phyloP scores from a whole-genome alignment of 2,113 vertebrate genomes.

The Gorsachius goisagi region DNA sequence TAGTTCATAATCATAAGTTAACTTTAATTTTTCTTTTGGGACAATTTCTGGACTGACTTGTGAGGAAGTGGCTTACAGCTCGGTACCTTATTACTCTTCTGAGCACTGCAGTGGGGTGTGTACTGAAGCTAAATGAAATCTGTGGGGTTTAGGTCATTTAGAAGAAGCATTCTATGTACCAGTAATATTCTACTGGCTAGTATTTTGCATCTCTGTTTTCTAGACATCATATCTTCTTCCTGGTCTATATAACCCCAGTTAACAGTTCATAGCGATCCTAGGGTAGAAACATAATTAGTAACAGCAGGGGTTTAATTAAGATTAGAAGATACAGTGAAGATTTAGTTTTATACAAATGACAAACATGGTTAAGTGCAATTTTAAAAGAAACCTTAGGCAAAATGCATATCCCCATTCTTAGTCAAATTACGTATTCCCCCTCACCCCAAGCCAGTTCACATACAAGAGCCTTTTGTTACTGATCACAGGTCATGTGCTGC shows the following conservation, averaged over 20 bases:
- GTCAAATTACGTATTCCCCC: no score
- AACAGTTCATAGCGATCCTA: background rate
- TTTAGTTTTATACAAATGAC: background rate
- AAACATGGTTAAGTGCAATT: background rate
- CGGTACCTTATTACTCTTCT: background rate
- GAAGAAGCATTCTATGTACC: accelerated
- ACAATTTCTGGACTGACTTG: background rate
- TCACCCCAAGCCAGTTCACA: accelerated
- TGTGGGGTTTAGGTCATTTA: background rate
- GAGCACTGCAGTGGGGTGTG: accelerated
- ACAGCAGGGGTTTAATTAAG: background rate
- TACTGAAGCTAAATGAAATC: background rate
- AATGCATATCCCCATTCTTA: background rate
- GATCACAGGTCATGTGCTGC: accelerated
- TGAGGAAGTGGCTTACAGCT: background rate
- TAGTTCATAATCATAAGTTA: background rate
- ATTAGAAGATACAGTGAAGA: background rate
- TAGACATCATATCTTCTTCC: background rate
- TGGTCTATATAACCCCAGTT: background rate
- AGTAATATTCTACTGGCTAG: background rate
- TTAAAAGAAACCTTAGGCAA: background rate
- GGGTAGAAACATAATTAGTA: background rate
- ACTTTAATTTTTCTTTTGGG: background rate
- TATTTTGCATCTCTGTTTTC: background rate
- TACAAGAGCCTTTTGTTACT: background rate